Conservation (phyloP, 2,888 invertebrate species). For the Caenorhabditis sp. region DNA sequence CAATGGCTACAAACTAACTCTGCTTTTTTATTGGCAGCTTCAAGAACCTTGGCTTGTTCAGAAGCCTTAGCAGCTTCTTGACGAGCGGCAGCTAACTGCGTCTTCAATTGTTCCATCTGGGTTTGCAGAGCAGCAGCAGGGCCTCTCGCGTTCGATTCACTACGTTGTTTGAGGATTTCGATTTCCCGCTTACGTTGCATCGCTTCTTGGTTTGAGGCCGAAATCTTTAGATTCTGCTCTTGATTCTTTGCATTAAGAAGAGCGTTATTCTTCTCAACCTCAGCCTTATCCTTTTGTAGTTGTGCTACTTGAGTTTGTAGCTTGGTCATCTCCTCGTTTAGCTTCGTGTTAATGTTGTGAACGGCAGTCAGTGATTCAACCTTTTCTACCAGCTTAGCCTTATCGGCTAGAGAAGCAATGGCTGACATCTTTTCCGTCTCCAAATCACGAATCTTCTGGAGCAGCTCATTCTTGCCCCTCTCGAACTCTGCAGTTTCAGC, state of each 20-base stretch:
- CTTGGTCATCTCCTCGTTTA: slow-evolving; percentile 52
- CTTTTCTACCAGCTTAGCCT: slow-evolving; percentile 59
- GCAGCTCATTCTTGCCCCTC: slow-evolving; percentile 46
- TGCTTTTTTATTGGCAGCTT: slow-evolving; percentile 16
- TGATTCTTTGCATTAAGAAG: slow-evolving; percentile 27
- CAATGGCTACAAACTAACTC: too few relatives aligned
- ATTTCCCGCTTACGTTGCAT: slow-evolving; percentile 51
- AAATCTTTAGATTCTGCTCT: slow-evolving; percentile 42
- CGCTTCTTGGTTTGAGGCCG: slow-evolving; percentile 32
- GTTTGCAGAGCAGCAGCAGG: slow-evolving; percentile 12
- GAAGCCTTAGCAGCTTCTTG: slow-evolving; percentile 32
- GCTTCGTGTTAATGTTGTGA: slow-evolving; percentile 50
- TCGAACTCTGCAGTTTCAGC: slow-evolving; percentile 66
- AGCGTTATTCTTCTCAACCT: slow-evolving; percentile 18
- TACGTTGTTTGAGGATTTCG: slow-evolving; percentile 50
- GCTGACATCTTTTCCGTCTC: slow-evolving; percentile 56
- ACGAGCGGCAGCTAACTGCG: slow-evolving; percentile 24
- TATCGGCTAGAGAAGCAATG: slow-evolving; percentile 51
- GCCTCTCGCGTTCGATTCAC: slow-evolving; percentile 24
- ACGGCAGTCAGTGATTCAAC: slow-evolving; percentile 49
- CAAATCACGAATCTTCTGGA: slow-evolving; percentile 56
- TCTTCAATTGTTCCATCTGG: slow-evolving; percentile 44
- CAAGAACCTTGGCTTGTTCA: slow-evolving; percentile 12
- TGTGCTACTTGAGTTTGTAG: slow-evolving; percentile 36
- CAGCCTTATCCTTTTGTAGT: slow-evolving; percentile 45